Evolutionary conservation across 2,113 vertebrate genomes (phyloP), one percentile per base, ranked within the genome.

Genomic region (Catharus minimus): DNA sequence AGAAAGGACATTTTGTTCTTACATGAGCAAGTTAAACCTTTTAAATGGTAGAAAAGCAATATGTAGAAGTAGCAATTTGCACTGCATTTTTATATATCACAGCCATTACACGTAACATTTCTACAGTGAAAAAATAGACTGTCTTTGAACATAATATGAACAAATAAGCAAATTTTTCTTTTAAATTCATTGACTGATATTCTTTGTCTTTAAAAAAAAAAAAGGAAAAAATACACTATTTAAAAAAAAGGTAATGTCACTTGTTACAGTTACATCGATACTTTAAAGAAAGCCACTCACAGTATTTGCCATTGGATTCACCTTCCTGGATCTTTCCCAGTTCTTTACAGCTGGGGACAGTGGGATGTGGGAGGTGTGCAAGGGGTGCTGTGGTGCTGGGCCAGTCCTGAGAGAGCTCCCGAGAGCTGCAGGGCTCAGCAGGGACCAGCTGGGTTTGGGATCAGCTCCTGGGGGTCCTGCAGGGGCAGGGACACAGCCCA

Each of bases 71-170:
- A 92, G 96, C 93, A 88, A 92, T 88, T 87, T 66, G 89, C 95
- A 96, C 80, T 75, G 91, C 82, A 26, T 93, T 67, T 87, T 74
- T 95, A 91, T 79, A 80, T 96, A 90, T 92, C 92, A 82, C 97
- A 95, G 96, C 93, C 88, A 69, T 97, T 97, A 97, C 97, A 97
- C 96, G 61, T 96, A 98, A 97, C 96, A 96, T 97, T 97, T 98
- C 98, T 98, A 98, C 98, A 96, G 98, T 99, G 99, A 99, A 99
- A 99, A 99, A 99, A 99, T 98, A 99, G 98, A 98, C 99, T 98
- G 98, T 98, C 98, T 98, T 98, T 98, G 84, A 98, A 98, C 98
- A 97, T 97, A 99, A 98, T 98, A 98, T 98, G 98, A 98, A 98
- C 97, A 98, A 98, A 98, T 98, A 97, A 98, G 97, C 97, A 97